Evolutionary conservation across 2,888 invertebrate genomes (phyloP), one percentile per base, ranked within the genome.

Genomic region (Tachina fera): DNA sequence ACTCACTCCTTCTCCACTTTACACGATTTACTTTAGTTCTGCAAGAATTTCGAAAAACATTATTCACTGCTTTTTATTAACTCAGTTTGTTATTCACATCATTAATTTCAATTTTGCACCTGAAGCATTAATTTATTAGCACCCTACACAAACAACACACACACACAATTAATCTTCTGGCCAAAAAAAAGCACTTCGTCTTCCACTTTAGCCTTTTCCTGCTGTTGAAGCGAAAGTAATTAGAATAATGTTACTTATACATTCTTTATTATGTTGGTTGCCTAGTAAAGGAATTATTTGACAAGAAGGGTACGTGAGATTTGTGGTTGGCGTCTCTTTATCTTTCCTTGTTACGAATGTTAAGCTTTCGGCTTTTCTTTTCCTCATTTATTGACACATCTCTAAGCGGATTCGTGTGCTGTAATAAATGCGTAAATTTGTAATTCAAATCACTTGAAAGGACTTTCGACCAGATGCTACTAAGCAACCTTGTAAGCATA

Each of bases 61-160:
- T 31, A 81, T 85, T 72, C 51, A 63, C 9, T n/a, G 39, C 16
- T 61, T 16, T 53, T 56, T 51, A 68, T 71, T 72, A 22, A 43
- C 13, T 71, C 45, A 63, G 19, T 75, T 75, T 70, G 74, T 61
- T 70, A 60, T 16, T 60, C 78, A 78, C 77, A 83, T 79, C 87
- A 87, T 88, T 87, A 87, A 86, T 87, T 87, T 79, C 75, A 80
- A 87, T 88, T 83, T 79, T 87, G 60, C 83, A 88, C 88, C 87
- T 88, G 84, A 84, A 72, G 72, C 83, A 16, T 80, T 87, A 80
- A 16, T 80, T 87, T 77, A 86, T 88, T 82, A 86, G 83, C 87
- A 72, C 56, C 31, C 51, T 39, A 80, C 41, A 31, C 11, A 31
- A 9, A 31, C 83, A 85, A 31, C 31, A 31, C 31, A 2, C 83